Evolutionary conservation across 2,797 vertebrate genomes (phyloP).

Genomic region (Ceyx erithaca): DNA sequence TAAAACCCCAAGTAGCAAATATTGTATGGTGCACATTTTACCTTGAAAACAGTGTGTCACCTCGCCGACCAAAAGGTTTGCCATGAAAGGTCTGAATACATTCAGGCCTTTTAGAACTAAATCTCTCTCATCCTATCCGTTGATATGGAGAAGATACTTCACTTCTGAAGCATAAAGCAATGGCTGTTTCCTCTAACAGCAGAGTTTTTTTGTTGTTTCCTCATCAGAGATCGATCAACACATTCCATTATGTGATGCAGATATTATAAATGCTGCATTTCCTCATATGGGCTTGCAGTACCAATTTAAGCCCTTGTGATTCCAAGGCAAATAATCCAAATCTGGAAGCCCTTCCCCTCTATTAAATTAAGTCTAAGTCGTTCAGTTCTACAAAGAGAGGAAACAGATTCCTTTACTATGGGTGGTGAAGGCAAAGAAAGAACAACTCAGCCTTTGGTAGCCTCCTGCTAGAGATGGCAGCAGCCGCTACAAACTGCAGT

Average conservation of each 20-base stretch:
- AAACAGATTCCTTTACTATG: slow-evolving; percentile 36
- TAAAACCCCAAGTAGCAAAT: slow-evolving; percentile 37
- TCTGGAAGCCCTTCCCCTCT: slow-evolving; percentile 20
- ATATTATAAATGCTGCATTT: background rate
- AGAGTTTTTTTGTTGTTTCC: background rate
- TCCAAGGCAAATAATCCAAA: slow-evolving; percentile 6
- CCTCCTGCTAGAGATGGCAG: slow-evolving; percentile 20
- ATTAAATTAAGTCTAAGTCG: slow-evolving; percentile 12
- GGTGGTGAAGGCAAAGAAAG: slow-evolving; percentile 39
- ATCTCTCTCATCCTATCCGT: background rate
- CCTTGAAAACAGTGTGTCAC: background rate
- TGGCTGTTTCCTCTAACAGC: background rate
- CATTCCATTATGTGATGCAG: background rate
- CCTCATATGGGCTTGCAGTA: background rate
- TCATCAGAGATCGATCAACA: background rate
- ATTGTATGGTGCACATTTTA: background rate
- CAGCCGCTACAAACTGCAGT: slow-evolving; percentile 33
- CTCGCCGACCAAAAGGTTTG: background rate
- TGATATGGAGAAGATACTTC: background rate
- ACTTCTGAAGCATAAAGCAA: background rate
- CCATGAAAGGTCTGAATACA: background rate
- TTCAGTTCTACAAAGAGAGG: slow-evolving; percentile 19
- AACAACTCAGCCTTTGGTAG: slow-evolving; percentile 32
- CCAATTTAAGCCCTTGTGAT: background rate
- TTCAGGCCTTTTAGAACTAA: background rate